Evolutionary conservation across 2,797 vertebrate species (phyloP), one percentile per base, ranked within the genome.

Genomic region (Craterocephalus amniculus): DNA sequence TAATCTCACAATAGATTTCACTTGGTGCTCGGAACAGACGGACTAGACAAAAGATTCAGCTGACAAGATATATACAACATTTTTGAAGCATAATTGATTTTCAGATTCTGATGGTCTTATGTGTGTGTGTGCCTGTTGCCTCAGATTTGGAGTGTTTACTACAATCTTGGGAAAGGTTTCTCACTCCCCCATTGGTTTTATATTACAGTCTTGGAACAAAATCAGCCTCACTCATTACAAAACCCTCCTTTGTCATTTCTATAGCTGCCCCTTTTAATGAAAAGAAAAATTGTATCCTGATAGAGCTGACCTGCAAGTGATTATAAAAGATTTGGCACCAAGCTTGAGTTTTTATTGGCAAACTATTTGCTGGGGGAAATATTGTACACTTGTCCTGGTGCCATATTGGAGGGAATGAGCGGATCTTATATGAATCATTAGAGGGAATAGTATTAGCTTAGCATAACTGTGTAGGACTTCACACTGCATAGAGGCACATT

Each of bases 261-360:
- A 64, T 70, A 51, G 76, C 63, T 24, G 75, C 67, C 73, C 48
- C 12, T 65, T 72, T 77, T 76, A 78, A 86, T 76, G 57, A 74
- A 77, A 81, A 76, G 58, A 78, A 71, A 81, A 76, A 81, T 76
- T 74, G 68, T 62, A 64, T 58, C 60, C 38, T 56, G 69, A 78
- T 57, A 51, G 72, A 81, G 79, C 35, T 58, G 55, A 67, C 66
- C 75, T 35, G 65, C 76, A 70, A 68, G 68, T 58, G 76, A 63
- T 71, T 77, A 69, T 36, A 48, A 73, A 70, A 70, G 18, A 55
- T 55, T 76, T 1, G 4, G 22, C 58, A 58, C 11, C 26, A 60
- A 69, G 61, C 38, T 74, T 59, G 45, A 66, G 59, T 60, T 7
- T 61, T 74, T 58, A 58, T 35, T 0, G 8, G 3, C 57, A 64